Base-by-base conservation (phyloP, 2,797 vertebrate species). In the Leucoraja ocellata region DNA sequence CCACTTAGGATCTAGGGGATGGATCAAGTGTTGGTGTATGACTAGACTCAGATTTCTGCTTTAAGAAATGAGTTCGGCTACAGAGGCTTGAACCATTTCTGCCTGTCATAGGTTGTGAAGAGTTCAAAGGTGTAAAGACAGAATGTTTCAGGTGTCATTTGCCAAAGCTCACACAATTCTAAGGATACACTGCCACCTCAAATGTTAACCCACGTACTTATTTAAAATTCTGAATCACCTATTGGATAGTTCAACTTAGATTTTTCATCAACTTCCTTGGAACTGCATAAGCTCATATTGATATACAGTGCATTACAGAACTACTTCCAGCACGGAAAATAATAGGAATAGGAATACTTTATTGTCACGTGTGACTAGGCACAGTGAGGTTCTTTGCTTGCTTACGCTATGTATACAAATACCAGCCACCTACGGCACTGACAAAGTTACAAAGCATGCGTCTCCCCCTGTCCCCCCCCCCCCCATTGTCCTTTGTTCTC, bases 101-200 rank as follows among this genome's bases (percentile, higher is more conserved):
- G 16, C n/a, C 63, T 88, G 84, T 88, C 84, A 65, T 68, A 68
- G n/a, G 14, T 36, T 68, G 61, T 68, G 61, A 88, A 36, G 32
- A 88, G 32, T 68, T 88, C 16, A 36, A 88, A 68, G 61, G 84
- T 36, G 16, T 63, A 21, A 86, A 86, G 83, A 86, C 83, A 86
- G 58, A 36, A 36, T 68, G n/a, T 68, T 88, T 88, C 84, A 65
- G 84, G n/a, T 88, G 84, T 68, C n/a, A 88, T 16, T 86, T 68
- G 61, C n/a, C n/a, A 88, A 63, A 36, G 14, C 84, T 68, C 58
- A 32, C 28, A n/a, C 4, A 86, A 86, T 86, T 86, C 28, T 61
- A n/a, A 86, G 58, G 83, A 86, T n/a, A 28, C 25, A 11, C 63
- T 28, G 14, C 84, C 25, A 65, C 16, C 63, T 88, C 7, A 68